Base-by-base conservation (phyloP, 1,140 invertebrate species). In the Sipha flava region DNA sequence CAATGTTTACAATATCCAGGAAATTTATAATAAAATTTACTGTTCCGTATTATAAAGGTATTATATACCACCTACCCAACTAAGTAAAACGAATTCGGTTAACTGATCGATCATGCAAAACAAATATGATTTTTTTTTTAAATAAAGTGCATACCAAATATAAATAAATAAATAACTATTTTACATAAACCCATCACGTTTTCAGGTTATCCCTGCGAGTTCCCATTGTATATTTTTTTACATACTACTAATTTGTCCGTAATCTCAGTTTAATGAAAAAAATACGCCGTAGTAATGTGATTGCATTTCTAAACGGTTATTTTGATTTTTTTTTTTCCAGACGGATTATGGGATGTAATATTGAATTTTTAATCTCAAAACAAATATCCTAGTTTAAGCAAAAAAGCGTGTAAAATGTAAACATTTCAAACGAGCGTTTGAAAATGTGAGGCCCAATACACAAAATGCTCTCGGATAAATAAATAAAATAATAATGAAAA, bases 291-390 rank as follows among this genome's bases (percentile, higher is more conserved):
- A 68, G n/a, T 43, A 16, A 68, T 23, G 37, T 26, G 64, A 43
- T 68, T 43, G 37, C 12, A 68, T 68, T 68, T 43, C 26, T 21
- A 45, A 45, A 26, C 21, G 40, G 64, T 43, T 68, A 45, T 45
- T 68, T 45, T 43, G 40, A 45, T 7, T 68, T 45, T 68, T 68
- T 49, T 68, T 29, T 1, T n/a, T n/a, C n/a, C 37, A 40, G 37
- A 4, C 37, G 64, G 21, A 66, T 66, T 66, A 66, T 40, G 62
- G 31, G 34, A 23, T 40, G 31, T 66, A 45, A 45, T 68, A 68
- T 68, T 68, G 64, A 23, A 45, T 68, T 68, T 68, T 68, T 68
- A 68, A 68, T 68, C 64, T 68, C 26, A 14, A 68, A 68, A 68
- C 23, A 18, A 68, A 45, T 26, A 45, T 68, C 40, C 64, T 45